A percentile compares a stretch with the other conserved stretches of the same genome.
Conservation (phyloP, 2,113 vertebrate genomes). For the Leucosticte australis region DNA sequence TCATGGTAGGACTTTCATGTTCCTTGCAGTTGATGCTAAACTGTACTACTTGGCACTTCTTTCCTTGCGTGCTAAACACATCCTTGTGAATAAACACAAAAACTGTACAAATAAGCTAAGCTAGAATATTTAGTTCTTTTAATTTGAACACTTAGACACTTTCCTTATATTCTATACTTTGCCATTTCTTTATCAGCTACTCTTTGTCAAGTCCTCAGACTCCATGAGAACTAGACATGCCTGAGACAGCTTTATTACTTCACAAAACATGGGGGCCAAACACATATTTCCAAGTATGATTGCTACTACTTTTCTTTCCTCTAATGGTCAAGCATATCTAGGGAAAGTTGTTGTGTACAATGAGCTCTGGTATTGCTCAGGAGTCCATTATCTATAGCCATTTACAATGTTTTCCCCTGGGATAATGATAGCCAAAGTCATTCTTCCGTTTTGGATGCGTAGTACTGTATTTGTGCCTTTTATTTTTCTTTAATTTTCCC, state of each 20-base stretch:
- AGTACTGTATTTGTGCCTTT: not conserved
- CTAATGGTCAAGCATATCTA: not conserved
- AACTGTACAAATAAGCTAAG: not conserved
- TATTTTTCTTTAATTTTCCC: not conserved
- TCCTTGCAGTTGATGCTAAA: not conserved
- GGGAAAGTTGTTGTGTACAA: not conserved
- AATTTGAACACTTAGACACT: not conserved
- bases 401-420: not conserved
- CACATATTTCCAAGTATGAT: constrained; percentile 14
- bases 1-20: not conserved
- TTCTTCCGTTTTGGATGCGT: constrained; percentile 7
- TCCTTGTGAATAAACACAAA: not conserved
- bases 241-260: constrained; percentile 14
- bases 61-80: not conserved
- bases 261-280: not conserved
- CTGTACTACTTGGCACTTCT: not conserved
- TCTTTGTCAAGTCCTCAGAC: not conserved
- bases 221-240: not conserved
- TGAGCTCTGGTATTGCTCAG: constrained; percentile 15
- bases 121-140: not conserved
- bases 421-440: not conserved
- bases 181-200: not conserved
- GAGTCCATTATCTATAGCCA: not conserved
- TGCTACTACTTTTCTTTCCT: not conserved
- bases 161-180: not conserved